Evolutionary conservation across 1,140 invertebrate species (phyloP).

Genomic region (Sweltsa coloradensis): DNA sequence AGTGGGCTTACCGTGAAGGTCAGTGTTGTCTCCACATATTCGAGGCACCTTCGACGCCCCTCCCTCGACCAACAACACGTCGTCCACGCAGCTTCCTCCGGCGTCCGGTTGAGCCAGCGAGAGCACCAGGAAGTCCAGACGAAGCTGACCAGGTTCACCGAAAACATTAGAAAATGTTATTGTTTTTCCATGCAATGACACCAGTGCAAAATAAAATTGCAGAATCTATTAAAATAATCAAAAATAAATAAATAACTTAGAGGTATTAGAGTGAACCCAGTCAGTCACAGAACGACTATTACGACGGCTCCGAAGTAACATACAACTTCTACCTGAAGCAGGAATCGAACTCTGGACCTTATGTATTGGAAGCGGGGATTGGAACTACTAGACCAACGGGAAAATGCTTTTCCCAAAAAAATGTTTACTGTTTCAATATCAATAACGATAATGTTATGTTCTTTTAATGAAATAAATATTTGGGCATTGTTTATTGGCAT

Average conservation of each 20-base stretch:
- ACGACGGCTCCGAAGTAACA: not conserved
- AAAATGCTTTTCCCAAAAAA: no score
- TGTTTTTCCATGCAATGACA: not conserved
- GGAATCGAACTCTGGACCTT: no score
- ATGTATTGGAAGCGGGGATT: no score
- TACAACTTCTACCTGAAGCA: no score
- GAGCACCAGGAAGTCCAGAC: constrained; percentile 64
- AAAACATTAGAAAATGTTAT: not conserved
- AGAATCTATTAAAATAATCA: not conserved
- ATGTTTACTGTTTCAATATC: no score
- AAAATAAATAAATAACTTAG: no score
- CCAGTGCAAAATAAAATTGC: not conserved
- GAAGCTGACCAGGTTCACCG: constrained; percentile 35
- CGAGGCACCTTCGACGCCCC: constrained; percentile 47
- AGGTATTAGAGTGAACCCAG: not conserved
- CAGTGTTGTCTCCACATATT: constrained; percentile 69
- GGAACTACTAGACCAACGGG: no score
- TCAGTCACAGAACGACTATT: not conserved
- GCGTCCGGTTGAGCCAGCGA: constrained; percentile 55
- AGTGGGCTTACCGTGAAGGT: constrained; percentile 51
- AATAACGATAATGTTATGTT: no score
- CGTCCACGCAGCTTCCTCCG: constrained; percentile 54
- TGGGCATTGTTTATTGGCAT: no score
- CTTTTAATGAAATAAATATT: no score
- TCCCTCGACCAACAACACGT: constrained; percentile 55